Evolutionary conservation across 2,888 invertebrate genomes (phyloP).

Genomic region (Noctua janthe): DNA sequence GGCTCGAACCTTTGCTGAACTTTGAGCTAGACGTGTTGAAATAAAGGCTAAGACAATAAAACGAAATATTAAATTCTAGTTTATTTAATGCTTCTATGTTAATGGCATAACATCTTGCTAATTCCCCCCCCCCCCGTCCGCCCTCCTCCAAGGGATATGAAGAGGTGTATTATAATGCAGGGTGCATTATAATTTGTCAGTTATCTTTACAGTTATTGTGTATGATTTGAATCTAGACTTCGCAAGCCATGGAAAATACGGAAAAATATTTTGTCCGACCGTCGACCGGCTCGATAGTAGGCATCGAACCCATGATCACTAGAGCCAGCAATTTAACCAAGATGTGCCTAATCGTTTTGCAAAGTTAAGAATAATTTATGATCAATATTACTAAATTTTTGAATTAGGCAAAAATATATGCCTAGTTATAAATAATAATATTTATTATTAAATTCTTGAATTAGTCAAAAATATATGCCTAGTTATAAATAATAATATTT

Average conservation of each 20-base stretch:
- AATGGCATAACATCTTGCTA: neutral
- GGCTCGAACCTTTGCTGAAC: constrained; percentile 53
- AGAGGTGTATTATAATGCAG: neutral
- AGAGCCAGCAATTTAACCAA: neutral
- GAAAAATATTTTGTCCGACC: neutral
- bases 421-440: neutral
- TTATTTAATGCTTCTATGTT: neutral
- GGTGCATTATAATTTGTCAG: neutral
- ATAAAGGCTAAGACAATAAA: constrained; percentile 29
- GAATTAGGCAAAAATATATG: no score
- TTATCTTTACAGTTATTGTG: neutral
- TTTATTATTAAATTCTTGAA: neutral
- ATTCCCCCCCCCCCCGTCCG: no score
- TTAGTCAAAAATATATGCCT: no score
- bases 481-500: no score
- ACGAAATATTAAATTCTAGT: neutral
- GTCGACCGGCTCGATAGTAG: neutral
- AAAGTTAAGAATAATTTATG: neutral
- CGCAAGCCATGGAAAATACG: neutral
- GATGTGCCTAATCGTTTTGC: neutral
- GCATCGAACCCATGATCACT: neutral
- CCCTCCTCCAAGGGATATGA: neutral
- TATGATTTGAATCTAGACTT: neutral
- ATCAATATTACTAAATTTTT: constrained; percentile 6
- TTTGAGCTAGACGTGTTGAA: constrained; percentile 28